A percentile compares a stretch with the other conserved stretches of the same genome.
Conservation (phyloP, 1,140 invertebrate species). For the Drosophila lacteicornis region DNA sequence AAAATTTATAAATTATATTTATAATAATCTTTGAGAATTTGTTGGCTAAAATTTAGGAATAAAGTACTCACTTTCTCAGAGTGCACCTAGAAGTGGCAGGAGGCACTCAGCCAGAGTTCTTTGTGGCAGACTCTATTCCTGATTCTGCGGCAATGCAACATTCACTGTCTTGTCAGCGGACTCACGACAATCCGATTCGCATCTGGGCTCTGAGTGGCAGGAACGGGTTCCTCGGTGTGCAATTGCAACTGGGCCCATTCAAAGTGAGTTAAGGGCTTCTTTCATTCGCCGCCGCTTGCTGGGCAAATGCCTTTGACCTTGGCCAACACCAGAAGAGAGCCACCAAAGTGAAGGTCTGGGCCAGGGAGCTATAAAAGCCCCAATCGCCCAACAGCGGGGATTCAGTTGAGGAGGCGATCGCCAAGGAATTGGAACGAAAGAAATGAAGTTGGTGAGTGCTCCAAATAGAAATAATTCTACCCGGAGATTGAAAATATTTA, state of each 20-base stretch:
- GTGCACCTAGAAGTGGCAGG: not conserved
- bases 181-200: constrained; percentile 52
- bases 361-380: constrained; percentile 59
- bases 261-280: constrained; percentile 70
- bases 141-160: constrained; percentile 13
- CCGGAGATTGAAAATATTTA: too few species aligned
- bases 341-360: constrained; percentile 25
- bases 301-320: constrained; percentile 69
- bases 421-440: constrained; percentile 25
- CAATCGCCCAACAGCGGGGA: not conserved
- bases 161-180: constrained; percentile 36
- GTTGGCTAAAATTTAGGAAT: too few species aligned
- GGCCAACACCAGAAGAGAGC: constrained; percentile 17
- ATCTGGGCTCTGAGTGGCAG: constrained; percentile 48
- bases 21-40: too few species aligned
- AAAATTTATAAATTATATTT: too few species aligned
- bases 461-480: not conserved
- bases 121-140: constrained; percentile 1
- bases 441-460: constrained; percentile 68
- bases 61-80: not conserved
- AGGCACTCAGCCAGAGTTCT: not conserved
- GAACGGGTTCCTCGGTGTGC: constrained; percentile 50
- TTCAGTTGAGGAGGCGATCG: constrained; percentile 46
- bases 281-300: constrained; percentile 50
- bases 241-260: constrained; percentile 55